Percentiles rank a stretch among this genome's conserved stretches.
These are phyloP conservation scores for Megamerina dolium DNA, from an alignment of 2,888 invertebrate species.

Conservation along the genomic window DNA sequence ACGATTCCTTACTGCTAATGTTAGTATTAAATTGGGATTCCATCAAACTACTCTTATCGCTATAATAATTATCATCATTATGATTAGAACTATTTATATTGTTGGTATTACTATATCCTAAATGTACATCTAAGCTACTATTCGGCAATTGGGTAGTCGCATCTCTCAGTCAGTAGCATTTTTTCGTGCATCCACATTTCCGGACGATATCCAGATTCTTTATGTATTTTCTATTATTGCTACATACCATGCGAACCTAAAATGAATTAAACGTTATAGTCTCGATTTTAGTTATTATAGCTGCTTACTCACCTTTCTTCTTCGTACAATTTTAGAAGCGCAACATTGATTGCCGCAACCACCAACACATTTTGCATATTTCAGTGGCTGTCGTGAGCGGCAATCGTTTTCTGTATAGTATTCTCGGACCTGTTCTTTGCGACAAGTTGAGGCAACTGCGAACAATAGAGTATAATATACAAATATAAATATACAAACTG, in stretches of 20 bases:
- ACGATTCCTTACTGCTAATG: no score
- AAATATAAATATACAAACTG: no score
- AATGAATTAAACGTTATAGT: slow-evolving; percentile 17
- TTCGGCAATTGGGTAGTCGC: slow-evolving; percentile 54
- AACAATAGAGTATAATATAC: no score
- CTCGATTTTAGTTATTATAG: neutral
- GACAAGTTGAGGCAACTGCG: slow-evolving; percentile 66
- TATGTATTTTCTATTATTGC: slow-evolving; percentile 87
- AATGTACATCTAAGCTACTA: slow-evolving; percentile 49
- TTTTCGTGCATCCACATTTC: slow-evolving; percentile 92
- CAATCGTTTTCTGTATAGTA: slow-evolving; percentile 88
- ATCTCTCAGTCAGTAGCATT: slow-evolving; percentile 71
- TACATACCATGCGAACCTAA: slow-evolving; percentile 83
- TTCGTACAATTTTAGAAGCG: slow-evolving; percentile 84
- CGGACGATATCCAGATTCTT: slow-evolving; percentile 95
- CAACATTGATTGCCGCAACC: slow-evolving; percentile 85
- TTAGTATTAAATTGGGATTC: no score
- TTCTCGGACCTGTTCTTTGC: slow-evolving; percentile 85
- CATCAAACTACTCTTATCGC: no score
- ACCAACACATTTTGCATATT: slow-evolving; percentile 78
- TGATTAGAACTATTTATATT: slow-evolving; percentile 35
- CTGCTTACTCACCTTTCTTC: slow-evolving; percentile 67
- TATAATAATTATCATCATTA: slow-evolving; percentile 29
- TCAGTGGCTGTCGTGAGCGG: slow-evolving; percentile 82
- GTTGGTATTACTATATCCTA: slow-evolving; percentile 38